Evolutionary conservation across 1,140 invertebrate species (phyloP).

Genomic region (Eulimnadia texana): DNA sequence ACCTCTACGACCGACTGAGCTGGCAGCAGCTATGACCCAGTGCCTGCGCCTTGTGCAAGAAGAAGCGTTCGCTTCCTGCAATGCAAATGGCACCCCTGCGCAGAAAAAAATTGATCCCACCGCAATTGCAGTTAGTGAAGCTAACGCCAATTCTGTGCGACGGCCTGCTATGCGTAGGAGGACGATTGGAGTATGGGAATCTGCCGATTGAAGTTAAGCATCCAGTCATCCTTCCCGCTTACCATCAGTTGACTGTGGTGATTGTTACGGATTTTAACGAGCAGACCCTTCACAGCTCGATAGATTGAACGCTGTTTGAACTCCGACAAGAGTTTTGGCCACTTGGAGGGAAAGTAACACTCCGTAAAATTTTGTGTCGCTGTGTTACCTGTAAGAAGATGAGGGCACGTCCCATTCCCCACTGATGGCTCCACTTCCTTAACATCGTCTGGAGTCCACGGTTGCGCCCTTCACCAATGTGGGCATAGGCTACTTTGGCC

Average conservation of each 20-base stretch:
- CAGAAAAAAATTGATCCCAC: background rate
- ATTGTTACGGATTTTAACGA: background rate
- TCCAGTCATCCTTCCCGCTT: no score
- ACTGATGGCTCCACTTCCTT: background rate
- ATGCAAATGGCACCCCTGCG: background rate
- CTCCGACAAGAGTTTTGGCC: background rate
- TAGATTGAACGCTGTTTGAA: background rate
- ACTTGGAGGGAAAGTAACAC: background rate
- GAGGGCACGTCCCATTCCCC: background rate
- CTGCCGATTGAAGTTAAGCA: no score
- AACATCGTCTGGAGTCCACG: background rate
- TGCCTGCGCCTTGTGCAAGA: background rate
- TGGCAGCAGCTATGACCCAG: background rate
- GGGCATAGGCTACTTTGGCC: constrained; percentile 6
- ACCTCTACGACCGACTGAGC: background rate
- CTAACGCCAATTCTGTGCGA: background rate
- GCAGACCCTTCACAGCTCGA: background rate
- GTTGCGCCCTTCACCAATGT: background rate
- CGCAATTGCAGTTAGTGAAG: background rate
- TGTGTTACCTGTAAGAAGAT: background rate
- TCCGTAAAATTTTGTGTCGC: constrained; percentile 5
- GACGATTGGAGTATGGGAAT: background rate
- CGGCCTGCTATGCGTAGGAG: background rate
- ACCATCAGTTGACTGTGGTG: background rate
- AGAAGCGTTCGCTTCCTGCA: background rate